Conservation (phyloP, 2,888 invertebrate genomes). For the Biston stratarius region DNA sequence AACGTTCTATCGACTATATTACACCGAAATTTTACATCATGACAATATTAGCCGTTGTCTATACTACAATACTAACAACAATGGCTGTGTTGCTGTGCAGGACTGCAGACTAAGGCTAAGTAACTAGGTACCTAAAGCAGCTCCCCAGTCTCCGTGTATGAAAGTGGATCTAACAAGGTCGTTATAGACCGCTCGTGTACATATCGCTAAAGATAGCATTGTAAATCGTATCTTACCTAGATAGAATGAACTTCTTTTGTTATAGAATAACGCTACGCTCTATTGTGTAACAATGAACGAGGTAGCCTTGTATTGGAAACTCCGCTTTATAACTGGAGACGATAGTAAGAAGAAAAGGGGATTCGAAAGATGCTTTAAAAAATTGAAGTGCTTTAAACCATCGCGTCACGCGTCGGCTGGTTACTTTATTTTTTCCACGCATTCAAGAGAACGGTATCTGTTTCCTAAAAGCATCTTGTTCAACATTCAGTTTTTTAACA, state of each 20-base stretch:
- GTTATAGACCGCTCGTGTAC: conserved; percentile 43
- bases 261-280: conserved; percentile 31
- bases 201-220: conserved; percentile 52
- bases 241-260: conserved; percentile 52
- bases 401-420: background rate
- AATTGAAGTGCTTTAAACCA: background rate
- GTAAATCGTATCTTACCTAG: conserved; percentile 47
- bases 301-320: conserved; percentile 21
- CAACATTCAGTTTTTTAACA: too few relatives aligned
- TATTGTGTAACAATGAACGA: conserved; percentile 32
- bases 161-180: conserved; percentile 61
- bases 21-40: conserved; percentile 41
- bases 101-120: conserved; percentile 1
- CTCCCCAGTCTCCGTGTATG: conserved; percentile 49
- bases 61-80: background rate
- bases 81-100: background rate
- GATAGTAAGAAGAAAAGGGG: conserved; percentile 9
- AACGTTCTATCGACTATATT: too few relatives aligned
- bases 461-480: too few relatives aligned
- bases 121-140: conserved; percentile 24
- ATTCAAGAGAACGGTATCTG: background rate
- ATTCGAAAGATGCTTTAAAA: background rate
- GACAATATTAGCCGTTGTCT: conserved; percentile 38
- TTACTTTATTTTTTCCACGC: background rate
- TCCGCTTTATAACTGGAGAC: conserved; percentile 4